Base-by-base conservation (phyloP, 2,113 vertebrate genomes). In the Leucosticte australis region DNA sequence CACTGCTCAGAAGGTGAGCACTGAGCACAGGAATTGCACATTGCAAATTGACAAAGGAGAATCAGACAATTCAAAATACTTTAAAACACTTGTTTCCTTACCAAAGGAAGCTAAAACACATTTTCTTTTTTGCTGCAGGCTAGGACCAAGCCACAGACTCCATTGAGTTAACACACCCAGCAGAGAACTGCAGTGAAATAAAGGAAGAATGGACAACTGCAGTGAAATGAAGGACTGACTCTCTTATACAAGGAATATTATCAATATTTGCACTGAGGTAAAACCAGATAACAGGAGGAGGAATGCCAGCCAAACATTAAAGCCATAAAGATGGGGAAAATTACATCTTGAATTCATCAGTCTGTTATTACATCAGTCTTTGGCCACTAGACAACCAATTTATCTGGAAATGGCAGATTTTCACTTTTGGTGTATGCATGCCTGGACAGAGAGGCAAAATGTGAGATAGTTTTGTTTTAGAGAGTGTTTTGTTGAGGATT, bases 371-470 rank as follows among this genome's bases (percentile, higher is more conserved):
- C 83, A 62, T 92, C 88, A 92, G 59, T 8, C 47, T 79, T 77
- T 70, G 71, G 55, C 67, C 35, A 88, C 23, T 77, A 39, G 41
- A 69, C 17, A 89, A 37, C 12, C 47, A 44, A 35, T 81, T 95
- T 73, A 67, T 65, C 50, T 87, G 67, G 75, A 94, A 95, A 55
- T n/a, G 39, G 78, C 70, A 92, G 73, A 86, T 96, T 85, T 93
- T 63, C 82, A 65, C 53, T 87, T 69, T 76, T 46, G 26, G 37
- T 80, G 21, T 33, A 24, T 73, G 11, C 26, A 53, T 46, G 75
- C 31, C 74, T 64, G 21, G 65, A 75, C 33, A 46, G 31, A 79
- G 42, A 79, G 7, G 13, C 21, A 78, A 35, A 89, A 64, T 2
- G 7, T 10, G 15, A 44, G 41, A 41, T 0, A 35, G 22, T 33